Evolutionary conservation across 2,888 invertebrate genomes (phyloP).

Genomic region (Rhimphoctona megacephalus): DNA sequence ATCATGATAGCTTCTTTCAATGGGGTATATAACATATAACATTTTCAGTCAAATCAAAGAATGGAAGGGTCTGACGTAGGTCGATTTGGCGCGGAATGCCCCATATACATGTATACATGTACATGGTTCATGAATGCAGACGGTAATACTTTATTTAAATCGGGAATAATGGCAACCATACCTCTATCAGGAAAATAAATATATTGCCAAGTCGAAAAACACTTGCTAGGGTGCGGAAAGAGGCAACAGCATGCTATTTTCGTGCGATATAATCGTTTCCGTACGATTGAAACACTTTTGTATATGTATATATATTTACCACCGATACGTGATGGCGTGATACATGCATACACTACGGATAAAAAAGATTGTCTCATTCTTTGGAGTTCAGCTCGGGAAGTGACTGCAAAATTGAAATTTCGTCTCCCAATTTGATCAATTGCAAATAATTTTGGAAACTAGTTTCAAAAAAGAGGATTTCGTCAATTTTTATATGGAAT

Average conservation of each 20-base stretch:
- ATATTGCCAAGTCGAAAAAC: constrained; percentile 36
- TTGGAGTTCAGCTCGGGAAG: background rate
- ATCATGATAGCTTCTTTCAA: too few species aligned
- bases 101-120: background rate
- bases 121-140: background rate
- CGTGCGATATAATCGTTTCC: constrained; percentile 57
- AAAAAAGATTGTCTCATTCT: background rate
- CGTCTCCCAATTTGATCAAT: background rate
- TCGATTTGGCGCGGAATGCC: too few species aligned
- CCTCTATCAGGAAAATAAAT: constrained; percentile 43
- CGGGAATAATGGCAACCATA: constrained; percentile 31
- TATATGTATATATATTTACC: background rate
- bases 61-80: too few species aligned
- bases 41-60: too few species aligned
- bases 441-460: background rate
- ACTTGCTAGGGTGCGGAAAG: constrained; percentile 20
- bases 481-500: too few species aligned
- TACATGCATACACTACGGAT: background rate
- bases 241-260: constrained; percentile 49
- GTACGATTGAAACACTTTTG: constrained; percentile 20
- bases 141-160: constrained; percentile 17
- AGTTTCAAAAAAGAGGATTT: background rate
- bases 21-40: too few species aligned
- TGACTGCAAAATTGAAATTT: background rate
- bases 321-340: background rate